A percentile compares a stretch with the other conserved stretches of the same genome.
Evolutionary conservation across 2,888 invertebrate species (phyloP).

Genomic region (Abrostola triplasia): DNA sequence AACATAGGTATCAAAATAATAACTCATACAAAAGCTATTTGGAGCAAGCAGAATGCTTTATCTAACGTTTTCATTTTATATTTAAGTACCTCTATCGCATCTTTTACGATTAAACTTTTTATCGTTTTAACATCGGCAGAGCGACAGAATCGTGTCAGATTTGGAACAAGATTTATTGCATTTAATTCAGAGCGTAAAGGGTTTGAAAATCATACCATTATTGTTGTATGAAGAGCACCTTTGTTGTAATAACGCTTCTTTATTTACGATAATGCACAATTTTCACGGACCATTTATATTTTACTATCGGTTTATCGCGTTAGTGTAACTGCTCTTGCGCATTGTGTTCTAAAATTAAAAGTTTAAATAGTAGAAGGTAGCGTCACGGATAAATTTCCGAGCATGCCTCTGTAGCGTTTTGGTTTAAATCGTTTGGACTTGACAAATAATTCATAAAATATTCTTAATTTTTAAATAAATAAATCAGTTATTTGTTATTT

Average conservation of each 20-base stretch:
- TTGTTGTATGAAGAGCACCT: conserved; percentile 66
- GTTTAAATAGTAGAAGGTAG: conserved; percentile 14
- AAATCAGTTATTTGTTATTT: too few relatives aligned
- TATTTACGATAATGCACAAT: conserved; percentile 81
- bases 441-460: neutral
- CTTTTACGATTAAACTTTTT: conserved; percentile 33
- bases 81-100: conserved; percentile 5
- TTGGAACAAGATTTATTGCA: conserved; percentile 70
- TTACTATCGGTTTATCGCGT: conserved; percentile 65
- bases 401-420: conserved; percentile 1
- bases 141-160: conserved; percentile 52
- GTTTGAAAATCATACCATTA: conserved; percentile 66
- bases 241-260: conserved; percentile 65
- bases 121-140: conserved; percentile 34
- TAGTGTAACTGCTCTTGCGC: conserved; percentile 35
- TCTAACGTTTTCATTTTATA: conserved; percentile 14
- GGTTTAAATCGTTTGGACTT: neutral
- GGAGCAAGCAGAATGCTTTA: conserved; percentile 19
- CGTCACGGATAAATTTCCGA: neutral
- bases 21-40: conserved; percentile 16
- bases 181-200: conserved; percentile 66
- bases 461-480: too few relatives aligned
- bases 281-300: conserved; percentile 78
- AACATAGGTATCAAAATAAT: conserved; percentile 17
- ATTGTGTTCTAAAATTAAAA: conserved; percentile 35